Conservation (phyloP, 2,113 vertebrate species). For the Eretmochelys imbricata region DNA sequence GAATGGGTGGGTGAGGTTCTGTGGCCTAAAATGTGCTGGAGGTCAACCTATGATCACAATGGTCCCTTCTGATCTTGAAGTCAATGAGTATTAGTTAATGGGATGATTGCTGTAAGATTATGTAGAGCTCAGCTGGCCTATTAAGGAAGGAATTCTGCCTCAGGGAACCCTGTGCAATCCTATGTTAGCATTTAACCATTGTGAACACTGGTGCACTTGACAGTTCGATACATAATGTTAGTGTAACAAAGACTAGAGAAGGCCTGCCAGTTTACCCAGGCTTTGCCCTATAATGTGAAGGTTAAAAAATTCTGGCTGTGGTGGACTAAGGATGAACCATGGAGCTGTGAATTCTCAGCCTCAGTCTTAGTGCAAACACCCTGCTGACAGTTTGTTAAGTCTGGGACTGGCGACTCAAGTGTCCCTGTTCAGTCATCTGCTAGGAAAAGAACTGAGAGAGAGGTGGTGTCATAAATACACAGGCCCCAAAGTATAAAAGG, state of each 20-base stretch:
- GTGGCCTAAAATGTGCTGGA: neutral
- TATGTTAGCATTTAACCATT: neutral
- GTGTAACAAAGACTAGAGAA: neutral
- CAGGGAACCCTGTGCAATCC: neutral
- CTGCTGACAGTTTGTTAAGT: rapidly evolving
- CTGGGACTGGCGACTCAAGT: neutral
- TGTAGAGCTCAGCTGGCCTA: neutral
- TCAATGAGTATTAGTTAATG: neutral
- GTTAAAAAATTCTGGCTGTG: neutral
- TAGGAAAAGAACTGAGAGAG: neutral
- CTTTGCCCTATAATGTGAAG: neutral
- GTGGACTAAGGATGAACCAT: neutral
- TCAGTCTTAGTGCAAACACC: neutral
- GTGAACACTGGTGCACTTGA: conserved; percentile 1
- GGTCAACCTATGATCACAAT: neutral
- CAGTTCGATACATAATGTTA: neutral
- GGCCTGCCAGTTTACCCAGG: neutral
- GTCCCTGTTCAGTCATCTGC: neutral
- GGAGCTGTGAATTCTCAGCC: neutral
- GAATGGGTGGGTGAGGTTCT: neutral
- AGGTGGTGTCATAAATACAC: neutral
- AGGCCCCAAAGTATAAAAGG: neutral
- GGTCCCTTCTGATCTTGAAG: neutral
- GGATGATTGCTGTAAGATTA: neutral
- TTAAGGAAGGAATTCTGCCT: conserved; percentile 34